Percentiles rank a stretch among this genome's conserved stretches.
These are phyloP conservation scores for Asarcornis scutulata DNA, from an alignment of 2,113 vertebrate species.

Conservation along the genomic window DNA sequence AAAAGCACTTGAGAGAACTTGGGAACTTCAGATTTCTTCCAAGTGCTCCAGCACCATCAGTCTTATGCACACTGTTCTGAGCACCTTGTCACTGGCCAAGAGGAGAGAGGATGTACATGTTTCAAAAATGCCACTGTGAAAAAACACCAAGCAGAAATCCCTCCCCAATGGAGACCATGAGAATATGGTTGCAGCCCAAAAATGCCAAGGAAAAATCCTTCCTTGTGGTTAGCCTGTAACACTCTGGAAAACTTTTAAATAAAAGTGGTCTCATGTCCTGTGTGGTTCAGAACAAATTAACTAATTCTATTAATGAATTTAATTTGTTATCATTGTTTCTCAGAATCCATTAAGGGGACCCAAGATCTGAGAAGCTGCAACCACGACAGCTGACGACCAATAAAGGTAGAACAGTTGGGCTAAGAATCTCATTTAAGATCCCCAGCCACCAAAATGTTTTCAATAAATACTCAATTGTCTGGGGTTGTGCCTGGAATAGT, in stretches of 20 bases:
- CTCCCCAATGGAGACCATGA: not conserved
- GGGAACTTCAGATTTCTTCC: not conserved
- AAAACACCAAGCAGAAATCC: not conserved
- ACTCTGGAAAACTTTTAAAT: not conserved
- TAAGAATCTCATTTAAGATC: not conserved
- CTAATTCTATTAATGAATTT: not conserved
- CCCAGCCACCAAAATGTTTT: not conserved
- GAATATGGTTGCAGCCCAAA: not conserved
- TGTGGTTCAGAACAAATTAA: not conserved
- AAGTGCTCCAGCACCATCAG: not conserved
- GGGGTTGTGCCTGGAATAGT: not conserved
- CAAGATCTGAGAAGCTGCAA: not conserved
- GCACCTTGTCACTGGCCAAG: not conserved
- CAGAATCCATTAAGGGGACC: not conserved
- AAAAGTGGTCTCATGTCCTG: rapidly evolving
- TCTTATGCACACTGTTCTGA: not conserved
- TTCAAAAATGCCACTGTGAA: not conserved
- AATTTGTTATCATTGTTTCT: not conserved
- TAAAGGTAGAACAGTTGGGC: not conserved
- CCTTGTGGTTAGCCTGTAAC: not conserved
- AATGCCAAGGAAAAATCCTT: not conserved
- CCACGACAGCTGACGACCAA: not conserved
- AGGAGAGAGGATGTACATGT: not conserved
- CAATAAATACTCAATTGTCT: not conserved
- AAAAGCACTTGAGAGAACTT: not conserved